phyloP scores from a whole-genome alignment of 1,140 invertebrate species.

The Drosophila kepulauana region DNA sequence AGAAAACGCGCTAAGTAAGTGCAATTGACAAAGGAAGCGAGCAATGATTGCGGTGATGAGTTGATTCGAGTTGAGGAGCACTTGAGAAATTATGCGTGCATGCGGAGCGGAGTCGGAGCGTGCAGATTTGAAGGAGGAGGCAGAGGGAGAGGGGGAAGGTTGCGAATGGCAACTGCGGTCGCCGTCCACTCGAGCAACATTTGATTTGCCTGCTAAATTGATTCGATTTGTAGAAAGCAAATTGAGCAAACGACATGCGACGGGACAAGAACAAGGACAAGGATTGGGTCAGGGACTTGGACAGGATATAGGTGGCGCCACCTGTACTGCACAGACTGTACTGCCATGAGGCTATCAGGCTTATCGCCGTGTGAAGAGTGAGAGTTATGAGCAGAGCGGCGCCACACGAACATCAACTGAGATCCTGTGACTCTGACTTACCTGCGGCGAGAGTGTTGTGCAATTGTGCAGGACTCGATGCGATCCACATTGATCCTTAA shows the following conservation, averaged over 20 bases:
- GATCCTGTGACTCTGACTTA: slow-evolving; percentile 19
- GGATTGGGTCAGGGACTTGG: slow-evolving; percentile 16
- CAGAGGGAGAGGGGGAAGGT: neutral
- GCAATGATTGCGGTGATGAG: slow-evolving; percentile 56
- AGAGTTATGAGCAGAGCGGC: slow-evolving; percentile 66
- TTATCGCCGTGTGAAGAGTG: slow-evolving; percentile 36
- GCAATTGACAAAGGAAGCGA: slow-evolving; percentile 80
- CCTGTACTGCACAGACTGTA: neutral
- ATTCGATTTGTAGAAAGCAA: slow-evolving; percentile 56
- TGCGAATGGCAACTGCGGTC: slow-evolving; percentile 20
- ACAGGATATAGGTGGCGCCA: slow-evolving; percentile 52
- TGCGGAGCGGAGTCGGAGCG: slow-evolving; percentile 21
- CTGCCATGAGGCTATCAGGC: slow-evolving; percentile 14
- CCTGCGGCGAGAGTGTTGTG: slow-evolving; percentile 26
- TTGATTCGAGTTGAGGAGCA: slow-evolving; percentile 58
- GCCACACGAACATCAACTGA: slow-evolving; percentile 57
- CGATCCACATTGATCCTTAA: slow-evolving; percentile 20
- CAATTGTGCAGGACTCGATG: slow-evolving; percentile 31
- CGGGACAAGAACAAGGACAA: slow-evolving; percentile 47
- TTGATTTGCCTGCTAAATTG: slow-evolving; percentile 57
- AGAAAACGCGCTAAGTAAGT: slow-evolving; percentile 71
- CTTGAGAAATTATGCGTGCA: slow-evolving; percentile 81
- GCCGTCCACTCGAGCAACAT: slow-evolving; percentile 53
- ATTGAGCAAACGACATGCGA: neutral
- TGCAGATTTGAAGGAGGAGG: neutral